Base-by-base conservation (phyloP, 1,140 invertebrate species). In the Drosophila pseudoananassae region DNA sequence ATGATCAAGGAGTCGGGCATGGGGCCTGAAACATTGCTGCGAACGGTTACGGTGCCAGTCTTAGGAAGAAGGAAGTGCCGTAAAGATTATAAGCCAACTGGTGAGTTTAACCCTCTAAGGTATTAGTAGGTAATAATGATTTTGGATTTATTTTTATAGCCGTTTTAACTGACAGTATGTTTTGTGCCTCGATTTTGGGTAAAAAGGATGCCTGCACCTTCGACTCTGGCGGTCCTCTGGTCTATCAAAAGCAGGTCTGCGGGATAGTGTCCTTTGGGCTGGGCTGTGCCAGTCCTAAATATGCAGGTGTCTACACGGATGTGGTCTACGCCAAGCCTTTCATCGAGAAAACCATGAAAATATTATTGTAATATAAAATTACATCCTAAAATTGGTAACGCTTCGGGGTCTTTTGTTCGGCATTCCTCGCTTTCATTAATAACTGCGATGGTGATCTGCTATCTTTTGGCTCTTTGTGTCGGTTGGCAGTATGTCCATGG, bases 231-330 rank as follows among this genome's bases (percentile, higher is more conserved):
- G 88, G 88, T 49, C 88, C 88, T 4, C 12, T 88, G 25, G 53
- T 78, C 12, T 68, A 54, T 50, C 1, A 40, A 0, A 56, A 54
- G 0, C 17, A 88, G 47, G 31, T 90, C 5, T 90, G 88, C 12
- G 88, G 88, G 23, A 76, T 90, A 15, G 82, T 90, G 3, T 90
- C 88, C 1, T 90, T 76, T 51, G 88, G 88, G 15, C 57, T 85
- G 10, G 58, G 89, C 14, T 91, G 89, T 51, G 89, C 83, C 20
- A 76, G 73, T 31, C 31, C 17, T 6, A 73, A 68, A n/a, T 89
- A 38, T 66, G 68, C 84, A 0, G 84, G 87, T 7, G 78, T 90
- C 40, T 90, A 90, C 27, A 89, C 87, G 2, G 76, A 77, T 43
- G 31, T 87, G 3, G 47, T 47, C 36, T 76, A 66, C 29, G 69